A percentile compares a stretch with the other conserved stretches of the same genome.
Evolutionary conservation across 2,888 invertebrate genomes (phyloP).

Genomic region (Plebejus melissa): DNA sequence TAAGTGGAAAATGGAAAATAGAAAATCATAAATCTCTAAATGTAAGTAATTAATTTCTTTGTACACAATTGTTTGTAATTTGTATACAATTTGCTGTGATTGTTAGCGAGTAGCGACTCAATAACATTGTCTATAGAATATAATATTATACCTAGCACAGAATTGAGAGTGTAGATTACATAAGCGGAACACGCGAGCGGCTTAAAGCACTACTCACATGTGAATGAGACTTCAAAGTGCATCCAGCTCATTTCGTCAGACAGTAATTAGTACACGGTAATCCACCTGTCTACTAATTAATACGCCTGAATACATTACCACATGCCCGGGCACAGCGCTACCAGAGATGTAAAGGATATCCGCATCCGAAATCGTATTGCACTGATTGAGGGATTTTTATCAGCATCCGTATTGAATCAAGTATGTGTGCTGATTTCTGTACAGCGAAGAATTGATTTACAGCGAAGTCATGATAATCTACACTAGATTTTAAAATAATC

Average conservation of each 20-base stretch:
- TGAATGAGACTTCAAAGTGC: constrained; percentile 21
- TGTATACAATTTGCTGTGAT: background rate
- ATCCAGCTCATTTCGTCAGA: constrained; percentile 26
- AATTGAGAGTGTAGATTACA: background rate
- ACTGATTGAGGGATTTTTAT: background rate
- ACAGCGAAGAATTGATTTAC: too few relatives aligned
- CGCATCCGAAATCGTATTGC: background rate
- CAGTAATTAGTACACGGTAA: constrained; percentile 38
- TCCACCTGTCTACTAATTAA: constrained; percentile 45
- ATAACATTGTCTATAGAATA: background rate
- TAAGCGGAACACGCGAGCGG: background rate
- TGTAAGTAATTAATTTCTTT: background rate
- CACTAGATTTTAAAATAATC: background rate
- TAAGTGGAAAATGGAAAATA: background rate
- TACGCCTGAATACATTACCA: constrained; percentile 43
- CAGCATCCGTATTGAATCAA: background rate
- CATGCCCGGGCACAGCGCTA: background rate
- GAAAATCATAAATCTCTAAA: background rate
- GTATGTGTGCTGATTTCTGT: background rate
- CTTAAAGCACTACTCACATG: background rate
- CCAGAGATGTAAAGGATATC: background rate
- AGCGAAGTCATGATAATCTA: background rate
- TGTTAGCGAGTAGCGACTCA: background rate
- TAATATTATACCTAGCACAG: background rate
- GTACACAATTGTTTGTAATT: background rate